phyloP scores from a whole-genome alignment of 2,113 vertebrate genomes.

The Diglossa brunneiventris region DNA sequence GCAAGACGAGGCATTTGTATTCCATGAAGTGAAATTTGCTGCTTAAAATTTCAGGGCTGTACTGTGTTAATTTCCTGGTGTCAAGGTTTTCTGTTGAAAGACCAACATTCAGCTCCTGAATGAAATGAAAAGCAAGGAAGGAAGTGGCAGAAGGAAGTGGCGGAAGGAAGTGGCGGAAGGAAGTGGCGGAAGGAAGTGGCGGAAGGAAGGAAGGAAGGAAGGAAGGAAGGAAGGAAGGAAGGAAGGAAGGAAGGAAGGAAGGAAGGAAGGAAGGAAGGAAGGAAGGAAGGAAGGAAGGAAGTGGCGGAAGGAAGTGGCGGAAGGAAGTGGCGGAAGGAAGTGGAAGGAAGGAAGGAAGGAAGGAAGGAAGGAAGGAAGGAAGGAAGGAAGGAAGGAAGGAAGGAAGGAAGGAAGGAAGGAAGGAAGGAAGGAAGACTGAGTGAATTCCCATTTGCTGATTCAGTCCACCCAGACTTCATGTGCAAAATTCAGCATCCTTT shows the following conservation, averaged over 20 bases:
- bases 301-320: no score
- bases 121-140: no score
- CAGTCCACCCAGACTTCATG: background rate
- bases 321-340: background rate
- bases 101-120: background rate
- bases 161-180: no score
- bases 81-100: background rate
- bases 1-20: background rate
- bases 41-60: background rate
- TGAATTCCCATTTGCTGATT: background rate
- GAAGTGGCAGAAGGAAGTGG: background rate
- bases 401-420: background rate
- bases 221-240: no score
- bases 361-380: background rate
- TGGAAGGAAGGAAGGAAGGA: background rate
- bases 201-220: background rate
- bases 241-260: no score
- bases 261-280: background rate
- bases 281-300: background rate
- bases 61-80: background rate
- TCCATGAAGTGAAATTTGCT: background rate
- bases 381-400: background rate
- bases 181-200: no score
- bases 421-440: background rate
- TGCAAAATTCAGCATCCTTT: conserved; percentile 7